Percentiles rank a stretch among this genome's conserved stretches.
These are phyloP conservation scores for Pseudocheirus occidentalis DNA, from an alignment of 2,797 vertebrate species.

Conservation along the genomic window DNA sequence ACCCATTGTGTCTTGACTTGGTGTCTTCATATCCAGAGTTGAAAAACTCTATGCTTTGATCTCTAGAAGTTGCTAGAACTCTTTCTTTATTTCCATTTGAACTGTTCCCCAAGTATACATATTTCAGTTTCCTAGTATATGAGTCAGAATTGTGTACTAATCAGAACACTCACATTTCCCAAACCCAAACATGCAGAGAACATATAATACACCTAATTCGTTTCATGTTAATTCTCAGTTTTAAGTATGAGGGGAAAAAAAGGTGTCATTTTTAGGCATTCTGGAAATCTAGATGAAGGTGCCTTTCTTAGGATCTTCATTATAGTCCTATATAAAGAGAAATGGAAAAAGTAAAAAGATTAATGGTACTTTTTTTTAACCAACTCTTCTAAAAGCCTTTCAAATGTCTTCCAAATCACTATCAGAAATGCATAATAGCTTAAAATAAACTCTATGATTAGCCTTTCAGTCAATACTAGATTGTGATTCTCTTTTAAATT, in stretches of 20 bases:
- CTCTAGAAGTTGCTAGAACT: background rate
- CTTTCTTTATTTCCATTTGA: background rate
- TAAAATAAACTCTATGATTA: constrained; percentile 1
- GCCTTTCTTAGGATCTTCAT: constrained; percentile 20
- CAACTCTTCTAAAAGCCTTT: background rate
- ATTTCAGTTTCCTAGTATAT: background rate
- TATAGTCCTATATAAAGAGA: constrained; percentile 8
- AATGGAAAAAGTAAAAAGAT: constrained; percentile 20
- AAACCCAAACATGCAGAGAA: background rate
- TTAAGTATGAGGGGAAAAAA: background rate
- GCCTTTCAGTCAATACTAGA: background rate
- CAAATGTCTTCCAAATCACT: background rate
- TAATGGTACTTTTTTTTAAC: background rate
- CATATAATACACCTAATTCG: background rate
- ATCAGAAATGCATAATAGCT: background rate
- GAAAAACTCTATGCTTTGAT: background rate
- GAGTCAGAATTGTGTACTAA: background rate
- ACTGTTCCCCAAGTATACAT: background rate
- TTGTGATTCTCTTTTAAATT: constrained; percentile 35
- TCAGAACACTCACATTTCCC: background rate
- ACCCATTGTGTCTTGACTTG: background rate
- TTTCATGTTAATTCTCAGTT: background rate
- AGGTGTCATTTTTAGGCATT: background rate
- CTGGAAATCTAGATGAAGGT: constrained; percentile 14
- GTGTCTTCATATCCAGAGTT: background rate